A percentile compares a stretch with the other conserved stretches of the same genome.
These are phyloP conservation scores for Leptestheria dahalacensis DNA, from an alignment of 1,140 invertebrate species.

Conservation along the genomic window DNA sequence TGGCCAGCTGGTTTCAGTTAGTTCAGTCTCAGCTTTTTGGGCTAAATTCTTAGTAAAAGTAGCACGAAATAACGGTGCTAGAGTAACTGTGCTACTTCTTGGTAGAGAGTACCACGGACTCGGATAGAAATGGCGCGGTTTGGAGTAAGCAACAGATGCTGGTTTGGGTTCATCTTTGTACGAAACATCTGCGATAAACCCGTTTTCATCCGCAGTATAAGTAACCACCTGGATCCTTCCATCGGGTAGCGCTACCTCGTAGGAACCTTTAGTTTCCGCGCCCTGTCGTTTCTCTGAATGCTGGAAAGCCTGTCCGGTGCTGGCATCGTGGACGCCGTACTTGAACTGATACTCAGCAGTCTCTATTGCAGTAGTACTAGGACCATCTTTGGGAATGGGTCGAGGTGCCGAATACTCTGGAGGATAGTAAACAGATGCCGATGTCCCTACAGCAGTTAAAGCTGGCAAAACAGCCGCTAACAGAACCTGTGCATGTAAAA, in stretches of 20 bases:
- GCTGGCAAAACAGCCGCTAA: too few species aligned
- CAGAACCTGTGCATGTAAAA: too few species aligned
- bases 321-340: not conserved
- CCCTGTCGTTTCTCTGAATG: conserved; percentile 30
- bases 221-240: conserved; percentile 17
- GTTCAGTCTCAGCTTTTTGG: not conserved
- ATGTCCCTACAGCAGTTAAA: too few species aligned
- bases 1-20: not conserved
- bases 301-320: not conserved
- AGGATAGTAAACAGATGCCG: not conserved
- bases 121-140: not conserved
- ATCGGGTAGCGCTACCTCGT: conserved; percentile 18
- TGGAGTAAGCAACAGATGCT: not conserved
- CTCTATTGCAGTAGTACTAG: not conserved
- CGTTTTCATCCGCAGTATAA: conserved; percentile 22
- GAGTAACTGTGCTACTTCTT: not conserved
- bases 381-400: not conserved
- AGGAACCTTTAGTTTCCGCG: conserved; percentile 33
- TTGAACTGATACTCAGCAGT: not conserved
- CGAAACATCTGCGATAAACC: conserved; percentile 19
- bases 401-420: not conserved
- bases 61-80: not conserved
- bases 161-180: not conserved
- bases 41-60: not conserved
- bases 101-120: not conserved